Conservation (phyloP, 2,888 invertebrate genomes). For the Isotomurus palustris region DNA sequence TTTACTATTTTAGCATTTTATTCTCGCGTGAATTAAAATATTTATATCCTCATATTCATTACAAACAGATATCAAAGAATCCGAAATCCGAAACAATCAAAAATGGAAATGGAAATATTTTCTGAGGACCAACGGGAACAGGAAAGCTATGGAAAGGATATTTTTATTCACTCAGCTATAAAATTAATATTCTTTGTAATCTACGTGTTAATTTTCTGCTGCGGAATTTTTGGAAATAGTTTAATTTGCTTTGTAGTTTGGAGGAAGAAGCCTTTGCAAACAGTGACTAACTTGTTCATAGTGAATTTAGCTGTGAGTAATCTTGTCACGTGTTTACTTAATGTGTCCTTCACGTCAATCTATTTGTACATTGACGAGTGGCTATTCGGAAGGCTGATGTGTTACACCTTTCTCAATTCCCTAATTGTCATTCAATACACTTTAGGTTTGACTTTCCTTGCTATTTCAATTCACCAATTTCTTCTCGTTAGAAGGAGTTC, state of each 20-base stretch:
- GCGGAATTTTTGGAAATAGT: conserved; percentile 84
- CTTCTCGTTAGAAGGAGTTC: conserved; percentile 90
- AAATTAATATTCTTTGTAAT: conserved; percentile 70
- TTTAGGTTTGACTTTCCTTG: conserved; percentile 90
- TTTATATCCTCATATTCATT: too few species aligned
- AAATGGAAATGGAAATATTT: too few species aligned
- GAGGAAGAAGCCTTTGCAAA: conserved; percentile 91
- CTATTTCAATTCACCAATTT: conserved; percentile 95
- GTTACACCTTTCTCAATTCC: conserved; percentile 81
- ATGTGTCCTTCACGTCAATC: conserved; percentile 93
- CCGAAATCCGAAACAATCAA: too few species aligned
- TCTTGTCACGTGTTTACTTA: conserved; percentile 74
- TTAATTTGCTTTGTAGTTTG: conserved; percentile 91
- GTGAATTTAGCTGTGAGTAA: conserved; percentile 93
- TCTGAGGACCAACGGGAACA: too few species aligned
- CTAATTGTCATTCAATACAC: conserved; percentile 96
- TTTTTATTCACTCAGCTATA: conserved; percentile 63
- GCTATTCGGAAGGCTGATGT: conserved; percentile 86
- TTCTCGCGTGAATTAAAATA: too few species aligned
- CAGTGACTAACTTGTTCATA: conserved; percentile 96
- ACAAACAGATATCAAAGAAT: too few species aligned
- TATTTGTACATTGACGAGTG: conserved; percentile 86
- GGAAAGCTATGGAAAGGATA: too few species aligned
- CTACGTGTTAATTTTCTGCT: conserved; percentile 74
- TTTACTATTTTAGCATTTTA: too few species aligned